A percentile compares a stretch with the other conserved stretches of the same genome.
Conservation (phyloP, 2,113 vertebrate species). For the Haplotaxodon microlepis region DNA sequence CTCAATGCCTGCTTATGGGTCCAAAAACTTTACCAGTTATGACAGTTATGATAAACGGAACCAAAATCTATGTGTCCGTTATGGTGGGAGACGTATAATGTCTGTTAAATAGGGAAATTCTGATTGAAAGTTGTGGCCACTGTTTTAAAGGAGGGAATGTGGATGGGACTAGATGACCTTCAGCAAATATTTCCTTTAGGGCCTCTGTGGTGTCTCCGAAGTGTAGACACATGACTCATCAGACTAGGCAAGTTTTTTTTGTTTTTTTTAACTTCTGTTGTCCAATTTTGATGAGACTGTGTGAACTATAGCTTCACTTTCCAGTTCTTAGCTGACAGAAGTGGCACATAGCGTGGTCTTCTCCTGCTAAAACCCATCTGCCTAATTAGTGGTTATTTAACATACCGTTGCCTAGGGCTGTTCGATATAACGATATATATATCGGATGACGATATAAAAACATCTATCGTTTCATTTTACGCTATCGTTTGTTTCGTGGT, state of each 20-base stretch:
- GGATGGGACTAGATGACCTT: not conserved
- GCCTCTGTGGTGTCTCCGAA: not conserved
- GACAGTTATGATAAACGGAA: not conserved
- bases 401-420: not conserved
- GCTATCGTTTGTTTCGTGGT: not conserved
- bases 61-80: not conserved
- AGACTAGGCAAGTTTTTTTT: not conserved
- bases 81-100: not conserved
- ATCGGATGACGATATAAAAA: rapidly evolving
- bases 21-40: not conserved
- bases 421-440: not conserved
- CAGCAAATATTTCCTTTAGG: not conserved
- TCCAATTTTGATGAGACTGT: not conserved
- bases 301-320: not conserved
- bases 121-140: not conserved
- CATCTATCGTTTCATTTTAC: not conserved
- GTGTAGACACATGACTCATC: not conserved
- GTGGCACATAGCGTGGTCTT: not conserved
- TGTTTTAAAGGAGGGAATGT: not conserved
- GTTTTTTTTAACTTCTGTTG: not conserved
- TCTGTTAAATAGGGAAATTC: not conserved
- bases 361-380: not conserved
- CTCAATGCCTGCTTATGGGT: not conserved
- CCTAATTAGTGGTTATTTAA: not conserved
- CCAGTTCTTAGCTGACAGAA: not conserved